Percentiles rank a stretch among this genome's conserved stretches.
Conservation (phyloP, 2,797 vertebrate species). For the Pangasius djambal region DNA sequence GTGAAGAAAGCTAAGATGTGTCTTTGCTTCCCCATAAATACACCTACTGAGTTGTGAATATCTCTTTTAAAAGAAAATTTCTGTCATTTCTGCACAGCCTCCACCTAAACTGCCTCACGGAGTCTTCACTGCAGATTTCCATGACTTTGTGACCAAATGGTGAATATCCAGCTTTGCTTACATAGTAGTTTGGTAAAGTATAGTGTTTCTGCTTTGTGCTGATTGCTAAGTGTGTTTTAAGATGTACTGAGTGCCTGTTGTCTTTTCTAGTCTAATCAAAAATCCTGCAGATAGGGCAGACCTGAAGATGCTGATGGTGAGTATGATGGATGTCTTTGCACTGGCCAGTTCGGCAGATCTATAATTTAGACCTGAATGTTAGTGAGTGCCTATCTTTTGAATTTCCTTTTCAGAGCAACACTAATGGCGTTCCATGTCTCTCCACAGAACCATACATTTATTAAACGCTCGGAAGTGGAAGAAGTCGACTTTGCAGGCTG, state of each 20-base stretch:
- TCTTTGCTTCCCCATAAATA: neutral
- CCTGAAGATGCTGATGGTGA: conserved; percentile 89
- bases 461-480: conserved; percentile 86
- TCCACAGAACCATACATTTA: conserved; percentile 84
- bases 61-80: neutral
- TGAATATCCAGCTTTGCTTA: conserved; percentile 64
- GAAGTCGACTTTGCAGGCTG: conserved; percentile 89
- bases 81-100: conserved; percentile 71
- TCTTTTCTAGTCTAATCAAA: conserved; percentile 83
- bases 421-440: neutral
- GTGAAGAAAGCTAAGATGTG: conserved; percentile 58
- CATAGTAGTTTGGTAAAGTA: neutral
- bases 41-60: neutral
- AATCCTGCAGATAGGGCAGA: conserved; percentile 89
- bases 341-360: neutral
- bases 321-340: conserved; percentile 52
- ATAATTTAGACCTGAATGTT: neutral
- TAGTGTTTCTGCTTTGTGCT: conserved; percentile 14
- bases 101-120: conserved; percentile 91
- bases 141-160: conserved; percentile 98
- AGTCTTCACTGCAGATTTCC: conserved; percentile 92
- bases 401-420: neutral
- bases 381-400: neutral
- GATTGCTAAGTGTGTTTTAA: conserved; percentile 15
- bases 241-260: neutral